Percentiles rank a stretch among this genome's conserved stretches.
Evolutionary conservation across 2,113 vertebrate genomes (phyloP).

Genomic region (Apistogramma diplotaenia): DNA sequence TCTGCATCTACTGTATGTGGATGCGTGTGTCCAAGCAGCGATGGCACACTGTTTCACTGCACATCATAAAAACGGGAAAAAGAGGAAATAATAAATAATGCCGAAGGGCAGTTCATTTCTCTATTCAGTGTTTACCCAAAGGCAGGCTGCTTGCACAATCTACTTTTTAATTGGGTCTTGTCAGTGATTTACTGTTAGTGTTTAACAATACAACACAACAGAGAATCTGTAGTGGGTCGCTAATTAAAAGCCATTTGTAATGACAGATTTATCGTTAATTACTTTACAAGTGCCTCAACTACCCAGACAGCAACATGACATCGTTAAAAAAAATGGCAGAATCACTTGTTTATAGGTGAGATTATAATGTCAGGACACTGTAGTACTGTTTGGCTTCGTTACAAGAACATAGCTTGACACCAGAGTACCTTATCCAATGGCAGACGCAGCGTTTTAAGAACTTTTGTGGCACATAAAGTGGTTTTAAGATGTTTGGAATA

Average conservation of each 20-base stretch:
- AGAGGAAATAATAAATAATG: conserved; percentile 37
- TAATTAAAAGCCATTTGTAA: conserved; percentile 61
- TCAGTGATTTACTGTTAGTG: conserved; percentile 44
- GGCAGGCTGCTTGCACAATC: background rate
- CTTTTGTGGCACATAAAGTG: background rate
- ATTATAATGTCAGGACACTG: background rate
- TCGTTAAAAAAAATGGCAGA: conserved; percentile 2
- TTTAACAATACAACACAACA: conserved; percentile 20
- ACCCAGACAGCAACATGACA: background rate
- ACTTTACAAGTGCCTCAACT: background rate
- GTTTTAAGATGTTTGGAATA: background rate
- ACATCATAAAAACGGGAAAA: conserved; percentile 16
- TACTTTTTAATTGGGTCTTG: conserved; percentile 33
- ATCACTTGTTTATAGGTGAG: background rate
- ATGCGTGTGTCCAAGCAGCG: background rate
- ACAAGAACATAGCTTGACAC: background rate
- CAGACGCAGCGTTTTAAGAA: background rate
- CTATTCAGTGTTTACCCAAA: background rate
- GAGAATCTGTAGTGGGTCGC: conserved; percentile 6
- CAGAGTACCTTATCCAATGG: background rate
- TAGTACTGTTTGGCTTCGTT: background rate
- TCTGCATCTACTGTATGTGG: background rate
- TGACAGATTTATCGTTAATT: conserved; percentile 37
- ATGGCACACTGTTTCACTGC: conserved; percentile 20
- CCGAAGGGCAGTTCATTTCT: conserved; percentile 37